Conservation (phyloP, 1,140 invertebrate genomes). For the Hypsibius dujardini region DNA sequence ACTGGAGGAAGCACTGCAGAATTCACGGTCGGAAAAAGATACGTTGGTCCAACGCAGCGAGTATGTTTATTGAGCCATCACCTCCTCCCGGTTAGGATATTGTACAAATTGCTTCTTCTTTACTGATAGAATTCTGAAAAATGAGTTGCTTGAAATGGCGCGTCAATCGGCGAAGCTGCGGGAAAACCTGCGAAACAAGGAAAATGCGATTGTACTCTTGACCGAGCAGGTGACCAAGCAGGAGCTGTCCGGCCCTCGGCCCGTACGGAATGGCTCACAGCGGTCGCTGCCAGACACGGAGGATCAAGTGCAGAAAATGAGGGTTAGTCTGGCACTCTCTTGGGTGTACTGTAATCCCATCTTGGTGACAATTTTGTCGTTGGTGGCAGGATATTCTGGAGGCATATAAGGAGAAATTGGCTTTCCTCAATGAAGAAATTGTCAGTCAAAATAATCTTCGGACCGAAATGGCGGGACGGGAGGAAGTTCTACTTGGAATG, state of each 20-base stretch:
- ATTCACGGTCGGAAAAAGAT: background rate
- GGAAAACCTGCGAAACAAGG: background rate
- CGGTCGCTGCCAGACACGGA: background rate
- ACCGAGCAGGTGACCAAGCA: background rate
- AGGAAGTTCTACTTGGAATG: background rate
- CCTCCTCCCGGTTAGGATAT: no score
- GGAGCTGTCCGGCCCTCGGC: background rate
- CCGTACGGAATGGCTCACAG: background rate
- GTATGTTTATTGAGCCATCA: background rate
- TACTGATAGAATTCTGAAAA: background rate
- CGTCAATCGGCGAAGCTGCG: background rate
- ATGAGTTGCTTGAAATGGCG: background rate
- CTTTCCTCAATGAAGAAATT: constrained; percentile 6
- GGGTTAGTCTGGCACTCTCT: no score
- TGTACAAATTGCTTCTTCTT: no score
- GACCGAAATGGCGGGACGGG: background rate
- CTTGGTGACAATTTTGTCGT: background rate
- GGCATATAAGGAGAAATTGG: constrained; percentile 6
- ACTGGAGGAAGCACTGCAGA: background rate
- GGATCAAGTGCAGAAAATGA: background rate
- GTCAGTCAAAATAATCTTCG: background rate
- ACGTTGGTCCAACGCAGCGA: background rate
- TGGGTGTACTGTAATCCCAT: background rate
- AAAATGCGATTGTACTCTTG: background rate
- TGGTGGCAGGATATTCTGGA: background rate